Evolutionary conservation across 2,113 vertebrate genomes (phyloP), one percentile per base, ranked within the genome.

Genomic region (Ophthalmolycus amberensis): DNA sequence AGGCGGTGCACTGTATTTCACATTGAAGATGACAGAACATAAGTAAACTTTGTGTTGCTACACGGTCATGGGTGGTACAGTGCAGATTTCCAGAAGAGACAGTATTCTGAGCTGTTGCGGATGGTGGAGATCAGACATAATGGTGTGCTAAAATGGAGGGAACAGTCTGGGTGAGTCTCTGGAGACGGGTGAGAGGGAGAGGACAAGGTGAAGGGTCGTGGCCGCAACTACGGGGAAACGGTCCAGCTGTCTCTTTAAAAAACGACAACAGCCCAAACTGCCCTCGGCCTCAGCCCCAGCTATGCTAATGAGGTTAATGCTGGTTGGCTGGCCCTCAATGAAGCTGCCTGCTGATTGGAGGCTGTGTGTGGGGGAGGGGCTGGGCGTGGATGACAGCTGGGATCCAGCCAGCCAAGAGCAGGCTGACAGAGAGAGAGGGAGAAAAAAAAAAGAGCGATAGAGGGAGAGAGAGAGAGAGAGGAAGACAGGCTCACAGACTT

Each of bases 231-330:
- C 71, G 81, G 91, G 92, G 91, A 93, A 95, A 89, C 48, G 6
- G 85, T 88, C 91, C 87, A 94, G 93, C 94, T 95, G 94, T 95
- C 92, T 93, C 95, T 96, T 95, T 96, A 95, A 94, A 95, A 94
- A 94, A 93, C 75, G 89, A 94, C 93, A 94, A 94, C 94, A 88
- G 94, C 84, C 77, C 86, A 86, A 89, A 91, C 88, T 60, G 87
- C 88, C 90, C 79, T 85, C 48, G 75, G 90, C 88, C 76, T 82
- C 81, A 38, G 89, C 92, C 90, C 80, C 27, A 64, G 75, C 87
- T 94, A 95, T 95, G 94, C 91, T 92, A 93, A 95, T 94, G 89
- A 95, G 89, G 92, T 94, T 93, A 92, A 88, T 93, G 91, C 92
- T 95, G 94, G 92, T 96, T 95, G 95, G 95, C 87, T 62, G 81